phyloP scores from a whole-genome alignment of 2,797 vertebrate species.

The Setipinna tenuifilis region DNA sequence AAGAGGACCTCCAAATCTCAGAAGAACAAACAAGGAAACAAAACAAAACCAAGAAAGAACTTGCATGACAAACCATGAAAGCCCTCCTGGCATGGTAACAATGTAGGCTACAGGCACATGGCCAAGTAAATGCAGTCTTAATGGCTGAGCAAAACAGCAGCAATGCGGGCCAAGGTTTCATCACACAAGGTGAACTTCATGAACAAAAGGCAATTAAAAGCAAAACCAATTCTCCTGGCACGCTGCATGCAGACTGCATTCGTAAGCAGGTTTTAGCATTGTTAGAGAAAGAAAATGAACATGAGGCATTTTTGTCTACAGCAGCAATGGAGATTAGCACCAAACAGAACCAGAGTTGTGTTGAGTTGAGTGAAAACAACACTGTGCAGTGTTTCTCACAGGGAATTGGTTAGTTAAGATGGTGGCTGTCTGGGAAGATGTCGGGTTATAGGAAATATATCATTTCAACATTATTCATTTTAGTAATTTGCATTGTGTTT shows the following conservation, averaged over 20 bases:
- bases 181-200: not conserved
- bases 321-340: not conserved
- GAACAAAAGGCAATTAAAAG: not conserved
- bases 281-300: not conserved
- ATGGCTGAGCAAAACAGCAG: not conserved
- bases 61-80: not conserved
- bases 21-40: conserved; percentile 4
- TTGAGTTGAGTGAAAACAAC: not conserved
- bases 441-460: no score
- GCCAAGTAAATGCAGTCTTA: not conserved
- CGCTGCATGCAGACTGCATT: not conserved
- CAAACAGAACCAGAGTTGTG: not conserved
- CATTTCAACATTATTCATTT: no score
- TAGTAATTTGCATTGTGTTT: no score
- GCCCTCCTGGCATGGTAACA: not conserved
- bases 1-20: not conserved
- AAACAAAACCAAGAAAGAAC: not conserved
- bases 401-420: no score
- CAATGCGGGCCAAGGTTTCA: not conserved
- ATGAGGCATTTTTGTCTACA: not conserved
- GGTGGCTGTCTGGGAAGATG: no score
- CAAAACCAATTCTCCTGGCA: not conserved
- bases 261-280: not conserved
- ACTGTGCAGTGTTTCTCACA: no score
- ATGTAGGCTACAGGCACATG: not conserved